phyloP scores from a whole-genome alignment of 2,797 vertebrate species.

The Notoglanidium macrostoma region DNA sequence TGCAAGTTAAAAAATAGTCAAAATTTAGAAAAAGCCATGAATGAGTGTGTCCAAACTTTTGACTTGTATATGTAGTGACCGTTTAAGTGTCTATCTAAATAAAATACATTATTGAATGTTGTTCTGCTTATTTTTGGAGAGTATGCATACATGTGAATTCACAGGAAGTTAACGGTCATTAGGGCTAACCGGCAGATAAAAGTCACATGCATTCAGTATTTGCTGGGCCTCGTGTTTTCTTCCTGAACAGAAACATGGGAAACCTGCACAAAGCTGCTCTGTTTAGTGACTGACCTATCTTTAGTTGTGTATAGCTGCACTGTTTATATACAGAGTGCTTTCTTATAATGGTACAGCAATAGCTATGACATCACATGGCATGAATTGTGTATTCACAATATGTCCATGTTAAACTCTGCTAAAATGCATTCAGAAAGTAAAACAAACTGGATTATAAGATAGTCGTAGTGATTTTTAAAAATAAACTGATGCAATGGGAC shows the following conservation, averaged over 20 bases:
- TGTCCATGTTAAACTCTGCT: background rate
- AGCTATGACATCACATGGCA: slow-evolving; percentile 6
- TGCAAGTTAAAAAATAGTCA: too few species aligned
- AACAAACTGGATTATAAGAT: background rate
- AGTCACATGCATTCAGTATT: slow-evolving; percentile 44
- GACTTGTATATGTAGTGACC: background rate
- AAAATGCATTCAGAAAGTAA: background rate
- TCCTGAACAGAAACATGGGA: slow-evolving; percentile 39
- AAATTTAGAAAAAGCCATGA: too few species aligned
- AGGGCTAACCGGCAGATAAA: slow-evolving; percentile 41
- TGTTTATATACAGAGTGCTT: slow-evolving; percentile 1
- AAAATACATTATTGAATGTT: background rate
- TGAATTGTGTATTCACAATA: background rate
- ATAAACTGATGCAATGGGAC: background rate
- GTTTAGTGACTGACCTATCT: slow-evolving; percentile 23
- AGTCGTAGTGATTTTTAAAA: background rate
- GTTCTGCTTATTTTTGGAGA: background rate
- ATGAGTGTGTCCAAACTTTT: too few species aligned
- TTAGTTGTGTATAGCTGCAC: slow-evolving; percentile 19
- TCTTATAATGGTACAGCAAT: background rate
- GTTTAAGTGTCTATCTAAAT: background rate
- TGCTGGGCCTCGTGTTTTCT: slow-evolving; percentile 36
- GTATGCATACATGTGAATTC: background rate
- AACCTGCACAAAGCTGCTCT: slow-evolving; percentile 43
- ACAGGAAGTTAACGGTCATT: slow-evolving; percentile 25